Base-by-base conservation (phyloP, 2,888 invertebrate genomes). In the Allacma fusca region DNA sequence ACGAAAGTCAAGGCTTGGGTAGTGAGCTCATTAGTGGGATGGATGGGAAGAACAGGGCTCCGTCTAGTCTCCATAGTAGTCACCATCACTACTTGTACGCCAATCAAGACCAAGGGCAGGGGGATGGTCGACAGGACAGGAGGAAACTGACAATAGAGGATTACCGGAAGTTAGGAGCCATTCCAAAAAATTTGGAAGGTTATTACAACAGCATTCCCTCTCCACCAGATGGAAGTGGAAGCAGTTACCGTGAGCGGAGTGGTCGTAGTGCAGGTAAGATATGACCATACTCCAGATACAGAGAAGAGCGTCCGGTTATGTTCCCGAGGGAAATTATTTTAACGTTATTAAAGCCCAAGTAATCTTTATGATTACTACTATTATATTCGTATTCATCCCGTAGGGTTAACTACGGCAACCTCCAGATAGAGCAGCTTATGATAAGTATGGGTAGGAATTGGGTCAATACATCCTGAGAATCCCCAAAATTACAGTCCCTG, bases 101-200 rank as follows among this genome's bases (percentile, higher is more conserved):
- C 21, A 62, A 62, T 26, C 62, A 62, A 68, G 28, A 62, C 16
- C 62, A 62, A 68, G 28, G n/a, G 19, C 50, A 7, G 23, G 34
- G 19, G 12, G 21, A 23, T 9, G 24, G 19, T 74, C 64, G 44
- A 9, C 23, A 28, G n/a, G 40, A 65, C 4, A 44, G 40, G 26
- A 68, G 62, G 62, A 73, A 80, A 65, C 57, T 80, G 23, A 80
- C 81, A 0, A 62, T 79, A 23, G 82, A 82, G 23, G 82, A 82
- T 19, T 83, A 82, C 40, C 69, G 79, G 16, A 82, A 79, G 76
- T 68, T 82, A 50, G 83, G 83, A 13, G 83, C 82, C 13, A 80
- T 82, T 23, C 83, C 82, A 0, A 82, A 83, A 57, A 77, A 81
- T 71, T 81, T 76, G 34, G 43, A 75, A 16, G 64, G 72, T 50